Evolutionary conservation across 2,113 vertebrate species (phyloP).

Genomic region (Melanerpes aurifrons): DNA sequence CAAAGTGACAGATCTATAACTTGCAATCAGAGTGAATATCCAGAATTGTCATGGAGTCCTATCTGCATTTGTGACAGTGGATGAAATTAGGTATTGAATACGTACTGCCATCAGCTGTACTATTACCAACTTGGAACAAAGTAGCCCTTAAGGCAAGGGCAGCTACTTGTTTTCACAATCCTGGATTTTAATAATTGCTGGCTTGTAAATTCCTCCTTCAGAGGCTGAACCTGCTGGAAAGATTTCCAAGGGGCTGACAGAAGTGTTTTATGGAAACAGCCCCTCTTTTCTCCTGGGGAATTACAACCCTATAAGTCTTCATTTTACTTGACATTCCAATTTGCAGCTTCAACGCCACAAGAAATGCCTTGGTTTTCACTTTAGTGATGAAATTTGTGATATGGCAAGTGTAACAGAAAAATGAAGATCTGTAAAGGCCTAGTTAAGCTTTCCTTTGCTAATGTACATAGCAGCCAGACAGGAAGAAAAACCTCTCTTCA

Average conservation of each 20-base stretch:
- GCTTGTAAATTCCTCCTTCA: constrained; percentile 47
- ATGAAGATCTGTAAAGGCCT: constrained; percentile 29
- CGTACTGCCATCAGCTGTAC: neutral
- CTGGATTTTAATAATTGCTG: constrained; percentile 5
- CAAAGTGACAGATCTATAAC: neutral
- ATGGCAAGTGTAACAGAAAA: constrained; percentile 51
- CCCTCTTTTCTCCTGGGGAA: constrained; percentile 50
- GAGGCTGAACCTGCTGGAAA: constrained; percentile 37
- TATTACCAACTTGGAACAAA: constrained; percentile 13
- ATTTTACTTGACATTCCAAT: constrained; percentile 70
- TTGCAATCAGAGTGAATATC: neutral
- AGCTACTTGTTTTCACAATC: constrained; percentile 10
- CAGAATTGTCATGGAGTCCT: neutral
- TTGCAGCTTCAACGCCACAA: constrained; percentile 65
- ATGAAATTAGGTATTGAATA: neutral
- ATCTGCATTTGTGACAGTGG: neutral
- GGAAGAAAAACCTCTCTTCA: neutral
- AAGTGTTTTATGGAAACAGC: constrained; percentile 7
- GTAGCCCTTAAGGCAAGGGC: neutral
- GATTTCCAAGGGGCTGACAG: constrained; percentile 49
- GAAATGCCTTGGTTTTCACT: constrained; percentile 46
- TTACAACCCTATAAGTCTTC: constrained; percentile 60
- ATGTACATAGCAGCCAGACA: neutral
- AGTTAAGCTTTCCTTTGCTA: constrained; percentile 27
- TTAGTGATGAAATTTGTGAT: constrained; percentile 52